Evolutionary conservation across 2,797 vertebrate species (phyloP).

Genomic region (Tenualosa thibaudeaui): DNA sequence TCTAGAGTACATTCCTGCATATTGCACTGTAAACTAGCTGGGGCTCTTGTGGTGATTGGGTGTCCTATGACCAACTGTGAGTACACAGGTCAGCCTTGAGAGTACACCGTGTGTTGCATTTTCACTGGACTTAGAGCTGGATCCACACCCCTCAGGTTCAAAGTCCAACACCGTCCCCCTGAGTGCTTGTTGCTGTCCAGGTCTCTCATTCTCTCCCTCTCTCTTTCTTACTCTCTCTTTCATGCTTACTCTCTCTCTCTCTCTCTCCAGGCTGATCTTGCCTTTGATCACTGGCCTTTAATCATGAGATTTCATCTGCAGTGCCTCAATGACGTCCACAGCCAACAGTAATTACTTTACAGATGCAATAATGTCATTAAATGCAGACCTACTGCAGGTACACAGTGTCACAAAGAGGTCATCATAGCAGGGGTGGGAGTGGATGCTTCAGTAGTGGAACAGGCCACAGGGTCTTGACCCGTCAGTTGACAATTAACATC

Average conservation of each 20-base stretch:
- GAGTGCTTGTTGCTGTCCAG: background rate
- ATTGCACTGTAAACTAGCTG: background rate
- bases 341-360: background rate
- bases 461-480: background rate
- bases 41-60: background rate
- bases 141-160: background rate
- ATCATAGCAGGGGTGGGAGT: background rate
- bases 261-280: background rate
- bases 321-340: background rate
- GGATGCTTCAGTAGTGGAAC: background rate
- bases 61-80: background rate
- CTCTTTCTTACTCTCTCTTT: background rate
- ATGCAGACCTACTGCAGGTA: background rate
- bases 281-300: background rate
- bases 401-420: background rate
- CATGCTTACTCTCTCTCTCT: background rate
- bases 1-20: background rate
- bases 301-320: background rate
- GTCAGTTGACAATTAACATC: background rate
- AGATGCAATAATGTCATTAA: background rate
- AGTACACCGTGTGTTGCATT: constrained; percentile 2
- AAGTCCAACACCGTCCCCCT: background rate
- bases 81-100: background rate
- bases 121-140: background rate
- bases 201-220: background rate